Percentiles rank a stretch among this genome's conserved stretches.
Conservation (phyloP, 2,797 vertebrate genomes). For the Champsocephalus gunnari region DNA sequence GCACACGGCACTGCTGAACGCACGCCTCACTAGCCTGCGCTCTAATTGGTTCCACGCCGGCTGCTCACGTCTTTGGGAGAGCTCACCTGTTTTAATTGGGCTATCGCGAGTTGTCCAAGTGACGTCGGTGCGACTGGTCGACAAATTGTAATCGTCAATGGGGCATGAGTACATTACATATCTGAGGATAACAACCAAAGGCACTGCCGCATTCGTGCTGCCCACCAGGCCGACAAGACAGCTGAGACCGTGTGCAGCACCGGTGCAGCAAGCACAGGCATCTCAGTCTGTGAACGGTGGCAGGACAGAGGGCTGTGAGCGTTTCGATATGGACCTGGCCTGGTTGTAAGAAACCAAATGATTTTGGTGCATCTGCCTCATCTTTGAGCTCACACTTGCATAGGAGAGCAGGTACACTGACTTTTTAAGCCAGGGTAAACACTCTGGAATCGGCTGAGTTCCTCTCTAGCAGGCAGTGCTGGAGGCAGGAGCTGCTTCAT, state of each 20-base stretch:
- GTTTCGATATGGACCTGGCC: slow-evolving; percentile 56
- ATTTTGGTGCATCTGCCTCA: slow-evolving; percentile 3
- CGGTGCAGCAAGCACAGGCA: slow-evolving; percentile 21
- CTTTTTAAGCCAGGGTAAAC: slow-evolving; percentile 37
- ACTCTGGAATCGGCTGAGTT: slow-evolving; percentile 20
- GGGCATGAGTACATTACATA: neutral
- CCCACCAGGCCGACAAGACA: slow-evolving; percentile 27
- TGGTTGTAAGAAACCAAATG: slow-evolving; percentile 1
- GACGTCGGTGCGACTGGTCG: slow-evolving; percentile 35
- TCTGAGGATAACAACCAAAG: neutral
- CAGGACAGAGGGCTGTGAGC: slow-evolving; percentile 31
- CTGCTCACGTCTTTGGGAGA: neutral
- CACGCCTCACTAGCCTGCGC: slow-evolving; percentile 42
- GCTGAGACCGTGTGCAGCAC: slow-evolving; percentile 6
- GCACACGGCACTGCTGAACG: slow-evolving; percentile 33
- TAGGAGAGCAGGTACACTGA: slow-evolving; percentile 19
- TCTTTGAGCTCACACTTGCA: neutral
- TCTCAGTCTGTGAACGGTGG: slow-evolving; percentile 44
- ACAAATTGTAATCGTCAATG: slow-evolving; percentile 4
- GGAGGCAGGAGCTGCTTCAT: slow-evolving; percentile 34
- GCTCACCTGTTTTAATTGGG: slow-evolving; percentile 69
- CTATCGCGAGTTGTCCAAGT: slow-evolving; percentile 50
- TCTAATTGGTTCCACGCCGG: slow-evolving; percentile 58
- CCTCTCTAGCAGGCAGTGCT: neutral
- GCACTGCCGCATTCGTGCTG: slow-evolving; percentile 27